phyloP scores from a whole-genome alignment of 2,797 vertebrate species.

The Acipenser transmontanus region DNA sequence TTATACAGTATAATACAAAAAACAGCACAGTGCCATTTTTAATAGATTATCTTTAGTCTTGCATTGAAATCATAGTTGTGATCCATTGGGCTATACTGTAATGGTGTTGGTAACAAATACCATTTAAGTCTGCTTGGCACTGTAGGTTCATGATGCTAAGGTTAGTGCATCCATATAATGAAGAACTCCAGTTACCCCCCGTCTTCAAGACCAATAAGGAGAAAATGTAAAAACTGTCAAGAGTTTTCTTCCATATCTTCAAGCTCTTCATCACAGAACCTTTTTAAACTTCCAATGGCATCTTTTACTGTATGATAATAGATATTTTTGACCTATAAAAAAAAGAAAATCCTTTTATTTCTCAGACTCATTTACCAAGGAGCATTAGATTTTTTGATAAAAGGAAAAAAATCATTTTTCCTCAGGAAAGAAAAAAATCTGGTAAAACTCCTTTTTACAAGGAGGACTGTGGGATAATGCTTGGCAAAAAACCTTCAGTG shows the following conservation, averaged over 20 bases:
- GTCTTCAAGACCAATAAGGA: constrained; percentile 21
- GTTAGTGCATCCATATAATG: constrained; percentile 44
- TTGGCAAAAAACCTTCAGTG: too few species aligned
- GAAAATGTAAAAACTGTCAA: constrained; percentile 22
- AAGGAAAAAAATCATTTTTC: too few species aligned
- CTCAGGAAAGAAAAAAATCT: constrained; percentile 1
- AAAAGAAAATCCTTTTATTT: constrained; percentile 8
- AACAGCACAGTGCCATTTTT: constrained; percentile 51
- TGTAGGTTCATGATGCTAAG: constrained; percentile 66
- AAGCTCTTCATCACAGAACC: constrained; percentile 60
- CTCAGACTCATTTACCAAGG: too few species aligned
- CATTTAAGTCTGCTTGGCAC: constrained; percentile 75
- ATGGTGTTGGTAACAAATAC: constrained; percentile 63
- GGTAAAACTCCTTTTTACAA: constrained; percentile 6
- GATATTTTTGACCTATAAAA: constrained; percentile 75
- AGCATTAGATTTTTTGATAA: too few species aligned
- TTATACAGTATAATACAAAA: constrained; percentile 74
- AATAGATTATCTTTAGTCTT: constrained; percentile 41
- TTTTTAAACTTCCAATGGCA: constrained; percentile 68
- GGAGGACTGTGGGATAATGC: background rate
- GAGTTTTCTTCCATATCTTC: constrained; percentile 60
- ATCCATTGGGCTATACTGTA: constrained; percentile 53
- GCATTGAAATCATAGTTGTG: constrained; percentile 57
- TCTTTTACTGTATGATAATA: constrained; percentile 79
- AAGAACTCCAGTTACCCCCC: constrained; percentile 26